Base-by-base conservation (phyloP, 2,113 vertebrate genomes). In the Calidris pygmaea region DNA sequence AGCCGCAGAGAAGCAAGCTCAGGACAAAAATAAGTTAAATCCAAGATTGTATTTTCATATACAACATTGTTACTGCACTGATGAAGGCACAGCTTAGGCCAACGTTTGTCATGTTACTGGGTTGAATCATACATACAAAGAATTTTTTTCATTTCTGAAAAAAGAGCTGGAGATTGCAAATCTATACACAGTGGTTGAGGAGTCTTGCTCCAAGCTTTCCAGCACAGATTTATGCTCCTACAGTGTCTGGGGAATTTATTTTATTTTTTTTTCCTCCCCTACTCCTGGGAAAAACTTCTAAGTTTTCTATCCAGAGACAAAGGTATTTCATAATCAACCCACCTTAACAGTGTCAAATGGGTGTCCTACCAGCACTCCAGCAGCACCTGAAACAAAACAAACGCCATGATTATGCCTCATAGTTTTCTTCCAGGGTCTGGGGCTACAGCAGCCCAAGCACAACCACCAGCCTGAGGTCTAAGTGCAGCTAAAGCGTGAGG, bases 321-420 rank as follows among this genome's bases (percentile, higher is more conserved):
- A 93, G 56, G 48, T 21, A 58, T 62, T 76, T 87, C 20, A 53
- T 83, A 76, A 95, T 88, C 84, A 62, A 97, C 98, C 97, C 97
- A 99, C 99, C 99, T 99, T 99, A 62, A 99, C 99, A 1, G 99
- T 99, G 97, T 99, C 99, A 91, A 99, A 99, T 0, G 99, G 99
- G 94, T 99, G 99, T 98, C 99, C 99, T 60, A 99, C 99, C 85
- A 99, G 97, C 92, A 99, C 99, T 59, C 99, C 99, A 4, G 99
- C 99, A 95, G 99, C 99, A 97, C 99, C 99, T 99, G 90, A 45
- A 96, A 87, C 48, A 34, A 96, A 94, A 66, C 18, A 76, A 76
- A 90, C 3, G 6, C 60, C 29, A 14, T 4, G 17, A 48, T 76
- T 56, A 84, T 27, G 62, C 20, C 58, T 41, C 68, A 7, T 3